Base-by-base conservation (phyloP, 1,140 invertebrate genomes). In the Bathynomus jamesi region DNA sequence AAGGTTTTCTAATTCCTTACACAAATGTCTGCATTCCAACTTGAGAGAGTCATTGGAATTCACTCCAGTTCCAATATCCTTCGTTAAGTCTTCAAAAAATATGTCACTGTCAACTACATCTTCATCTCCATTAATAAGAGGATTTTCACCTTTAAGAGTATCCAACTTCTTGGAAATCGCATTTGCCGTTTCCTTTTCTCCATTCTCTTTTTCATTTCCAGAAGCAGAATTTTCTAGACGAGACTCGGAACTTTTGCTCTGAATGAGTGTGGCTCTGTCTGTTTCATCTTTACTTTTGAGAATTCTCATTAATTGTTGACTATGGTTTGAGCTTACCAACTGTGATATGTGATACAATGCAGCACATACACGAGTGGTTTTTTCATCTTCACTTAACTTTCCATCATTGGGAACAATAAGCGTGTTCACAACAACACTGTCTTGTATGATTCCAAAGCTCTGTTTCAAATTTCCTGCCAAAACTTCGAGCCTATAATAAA, bases 381-480 rank as follows among this genome's bases (percentile, higher is more conserved):
- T 69, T 28, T 69, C 46, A 10, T 69, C 61, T 17, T 53, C 29
- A 28, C 46, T 46, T n/a, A 69, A 17, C 28, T 69, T 30, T 3
- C 67, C 67, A 32, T 69, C 67, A 29, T 28, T 60, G 1, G 67
- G 29, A n/a, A 69, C 28, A 28, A 69, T 61, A 21, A 61, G 31
- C 11, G 67, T 69, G 17, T 40, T 40, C 3, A 69, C 67, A 3
- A 17, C 46, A 17, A 69, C 67, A 40, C n/a, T 24, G 24, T 69
- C 67, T 28, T 69, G 53, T 28, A 69, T 61, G 53, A 69, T 25
- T 10, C 10, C 61, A 61, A 61, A 69, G 27, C 61, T 46, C 3
- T 69, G 27, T 60, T n/a, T 69, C 0, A 69, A 28, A 1, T 46
- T 61, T 21, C 61, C 28, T n/a, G 67, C 53, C 10, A 69, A 61